phyloP scores from a whole-genome alignment of 2,113 vertebrate genomes.

The Ia io region DNA sequence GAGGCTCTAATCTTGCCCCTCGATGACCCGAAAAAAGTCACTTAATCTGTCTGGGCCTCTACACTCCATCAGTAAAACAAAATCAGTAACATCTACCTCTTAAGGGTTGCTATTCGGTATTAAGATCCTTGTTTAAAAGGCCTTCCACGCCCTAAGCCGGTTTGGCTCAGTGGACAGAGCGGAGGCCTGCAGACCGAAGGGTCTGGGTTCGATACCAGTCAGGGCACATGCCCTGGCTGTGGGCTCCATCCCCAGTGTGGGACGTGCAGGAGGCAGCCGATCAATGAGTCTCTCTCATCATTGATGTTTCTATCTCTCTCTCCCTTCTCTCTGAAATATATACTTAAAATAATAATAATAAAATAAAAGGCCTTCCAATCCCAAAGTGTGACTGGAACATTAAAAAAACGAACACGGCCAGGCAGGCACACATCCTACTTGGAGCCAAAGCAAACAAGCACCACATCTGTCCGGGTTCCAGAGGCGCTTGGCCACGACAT shows the following conservation, averaged over 20 bases:
- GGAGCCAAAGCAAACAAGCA: conserved; percentile 8
- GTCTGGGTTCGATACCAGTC: no score
- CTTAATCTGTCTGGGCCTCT: not conserved
- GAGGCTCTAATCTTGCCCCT: not conserved
- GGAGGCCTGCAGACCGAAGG: no score
- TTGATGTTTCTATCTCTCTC: no score
- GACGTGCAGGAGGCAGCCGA: no score
- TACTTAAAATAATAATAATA: no score
- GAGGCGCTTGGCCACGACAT: not conserved
- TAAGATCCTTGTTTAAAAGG: not conserved
- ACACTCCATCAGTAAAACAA: not conserved
- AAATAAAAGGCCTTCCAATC: not conserved
- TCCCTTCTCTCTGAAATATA: no score
- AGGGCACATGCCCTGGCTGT: no score
- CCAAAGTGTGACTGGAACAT: not conserved
- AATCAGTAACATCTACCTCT: not conserved
- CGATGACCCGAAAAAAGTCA: not conserved
- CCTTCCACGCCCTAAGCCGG: not conserved
- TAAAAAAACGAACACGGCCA: not conserved
- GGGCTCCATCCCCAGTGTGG: no score
- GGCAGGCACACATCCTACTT: not conserved
- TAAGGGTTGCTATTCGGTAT: not conserved
- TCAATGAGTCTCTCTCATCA: no score
- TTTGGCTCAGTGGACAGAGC: no score
- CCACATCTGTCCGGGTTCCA: not conserved